These are phyloP conservation scores for Panurus biarmicus DNA, from an alignment of 2,113 vertebrate species.

Conservation along the genomic window DNA sequence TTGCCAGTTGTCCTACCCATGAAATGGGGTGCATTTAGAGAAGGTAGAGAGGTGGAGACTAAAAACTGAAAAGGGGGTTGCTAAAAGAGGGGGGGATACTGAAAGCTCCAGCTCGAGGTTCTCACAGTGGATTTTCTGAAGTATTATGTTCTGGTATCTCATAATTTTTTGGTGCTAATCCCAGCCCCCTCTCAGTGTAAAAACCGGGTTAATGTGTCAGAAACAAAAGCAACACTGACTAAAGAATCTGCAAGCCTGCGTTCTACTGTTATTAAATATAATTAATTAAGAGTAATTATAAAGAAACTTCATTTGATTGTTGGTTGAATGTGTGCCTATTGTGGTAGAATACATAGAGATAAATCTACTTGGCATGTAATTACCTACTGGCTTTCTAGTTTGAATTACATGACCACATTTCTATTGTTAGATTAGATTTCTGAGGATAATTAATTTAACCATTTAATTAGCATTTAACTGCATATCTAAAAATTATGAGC, in stretches of 20 bases:
- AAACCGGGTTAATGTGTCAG: not conserved
- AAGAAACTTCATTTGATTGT: slow-evolving; percentile 48
- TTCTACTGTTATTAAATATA: slow-evolving; percentile 9
- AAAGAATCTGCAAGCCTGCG: not conserved
- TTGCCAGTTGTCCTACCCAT: not conserved
- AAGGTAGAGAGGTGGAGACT: not conserved
- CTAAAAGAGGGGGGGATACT: not conserved
- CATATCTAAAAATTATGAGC: slow-evolving; percentile 34
- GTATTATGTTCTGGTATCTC: not conserved
- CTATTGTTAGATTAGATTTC: slow-evolving; percentile 59
- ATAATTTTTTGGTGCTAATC: not conserved
- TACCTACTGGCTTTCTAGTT: too few species aligned
- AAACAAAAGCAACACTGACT: not conserved
- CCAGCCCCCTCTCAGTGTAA: not conserved
- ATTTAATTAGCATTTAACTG: slow-evolving; percentile 61
- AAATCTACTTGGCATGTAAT: slow-evolving; percentile 59
- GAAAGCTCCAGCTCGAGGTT: not conserved
- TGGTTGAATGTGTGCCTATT: slow-evolving; percentile 25
- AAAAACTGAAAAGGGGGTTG: not conserved
- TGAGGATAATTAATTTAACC: slow-evolving; percentile 34
- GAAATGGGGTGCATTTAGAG: not conserved
- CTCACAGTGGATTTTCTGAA: not conserved
- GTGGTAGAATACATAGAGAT: slow-evolving; percentile 66
- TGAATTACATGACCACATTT: slow-evolving; percentile 19
- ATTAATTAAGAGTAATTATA: slow-evolving; percentile 50